Evolutionary conservation across 1,140 invertebrate species (phyloP).

Genomic region (Macrostomum lignano): DNA sequence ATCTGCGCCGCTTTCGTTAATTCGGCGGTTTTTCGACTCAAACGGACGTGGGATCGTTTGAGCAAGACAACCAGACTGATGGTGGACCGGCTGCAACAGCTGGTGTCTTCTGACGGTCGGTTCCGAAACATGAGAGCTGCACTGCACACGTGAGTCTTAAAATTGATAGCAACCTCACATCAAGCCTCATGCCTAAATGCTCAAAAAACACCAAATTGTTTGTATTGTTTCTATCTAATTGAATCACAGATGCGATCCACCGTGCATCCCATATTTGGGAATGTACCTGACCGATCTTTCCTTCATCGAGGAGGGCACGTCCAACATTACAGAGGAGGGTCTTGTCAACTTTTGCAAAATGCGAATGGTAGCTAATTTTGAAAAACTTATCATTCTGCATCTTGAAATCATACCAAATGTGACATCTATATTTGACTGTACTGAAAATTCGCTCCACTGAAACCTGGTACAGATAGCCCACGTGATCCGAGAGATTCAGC

Average conservation of each 20-base stretch:
- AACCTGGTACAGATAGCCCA: too few species aligned
- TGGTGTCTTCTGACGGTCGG: conserved; percentile 58
- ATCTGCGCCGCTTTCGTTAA: conserved; percentile 71
- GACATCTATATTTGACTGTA: too few species aligned
- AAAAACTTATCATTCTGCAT: too few species aligned
- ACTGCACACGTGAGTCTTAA: conserved; percentile 33
- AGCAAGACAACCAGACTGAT: conserved; percentile 70
- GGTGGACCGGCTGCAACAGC: conserved; percentile 50
- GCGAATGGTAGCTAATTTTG: conserved; percentile 60
- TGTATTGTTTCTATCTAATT: background rate
- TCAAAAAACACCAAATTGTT: conserved; percentile 1
- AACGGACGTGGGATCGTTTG: conserved; percentile 74
- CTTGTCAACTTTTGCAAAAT: conserved; percentile 78
- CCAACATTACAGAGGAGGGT: conserved; percentile 59
- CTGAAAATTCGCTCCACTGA: too few species aligned
- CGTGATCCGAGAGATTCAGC: too few species aligned
- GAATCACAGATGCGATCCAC: conserved; percentile 47
- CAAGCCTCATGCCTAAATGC: background rate
- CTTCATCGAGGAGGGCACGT: conserved; percentile 73
- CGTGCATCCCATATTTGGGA: conserved; percentile 65
- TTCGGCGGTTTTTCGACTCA: conserved; percentile 54
- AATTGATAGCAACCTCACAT: background rate
- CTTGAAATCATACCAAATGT: too few species aligned
- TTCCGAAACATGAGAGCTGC: conserved; percentile 60
- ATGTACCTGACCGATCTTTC: conserved; percentile 69